Base-by-base conservation (phyloP, 2,888 invertebrate species). In the Heliconius charithonia region DNA sequence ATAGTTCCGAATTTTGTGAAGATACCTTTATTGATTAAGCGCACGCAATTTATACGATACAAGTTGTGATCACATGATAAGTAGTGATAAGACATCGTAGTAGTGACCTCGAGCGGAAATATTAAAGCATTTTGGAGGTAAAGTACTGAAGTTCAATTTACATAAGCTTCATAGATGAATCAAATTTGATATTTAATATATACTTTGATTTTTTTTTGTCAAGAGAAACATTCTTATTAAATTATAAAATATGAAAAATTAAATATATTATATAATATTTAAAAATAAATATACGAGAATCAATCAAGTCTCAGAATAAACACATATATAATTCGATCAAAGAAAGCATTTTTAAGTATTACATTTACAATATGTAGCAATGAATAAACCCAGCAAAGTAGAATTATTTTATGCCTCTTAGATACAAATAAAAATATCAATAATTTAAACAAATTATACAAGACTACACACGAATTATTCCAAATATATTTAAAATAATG, bases 1-100 rank as follows among this genome's bases (percentile, higher is more conserved):
- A 88, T 89, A 89, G 87, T 86, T 88, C 89, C 86, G 87, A 86
- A 86, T 87, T 85, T 84, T 82, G 81, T 86, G 85, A 86, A 86
- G 80, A 82, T 85, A 83, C 87, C 86, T 86, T 87, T 29, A 29
- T 29, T 29, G 29, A 29, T 29, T 37, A 90, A 89, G 88, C 86
- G 89, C 87, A 86, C 85, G 84, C 85, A 83, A 83, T 84, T 59
- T 85, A 86, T 87, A 87, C 83, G 85, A 86, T 85, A 83, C 83
- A 37, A 83, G 83, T 82, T 84, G 84, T 85, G 84, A 84, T 83
- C 84, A 82, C 79, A 79, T 79, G 25, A 76, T 79, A 81, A 79
- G 32, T 80, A 79, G 80, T 75, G 56, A 51, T 82, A 79, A 84
- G 79, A 82, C 83, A 80, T 79, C 32, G 77, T 79, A 75, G 77